Evolutionary conservation across 2,888 invertebrate genomes (phyloP).

Genomic region (Scaptomyza cyrtandrae): DNA sequence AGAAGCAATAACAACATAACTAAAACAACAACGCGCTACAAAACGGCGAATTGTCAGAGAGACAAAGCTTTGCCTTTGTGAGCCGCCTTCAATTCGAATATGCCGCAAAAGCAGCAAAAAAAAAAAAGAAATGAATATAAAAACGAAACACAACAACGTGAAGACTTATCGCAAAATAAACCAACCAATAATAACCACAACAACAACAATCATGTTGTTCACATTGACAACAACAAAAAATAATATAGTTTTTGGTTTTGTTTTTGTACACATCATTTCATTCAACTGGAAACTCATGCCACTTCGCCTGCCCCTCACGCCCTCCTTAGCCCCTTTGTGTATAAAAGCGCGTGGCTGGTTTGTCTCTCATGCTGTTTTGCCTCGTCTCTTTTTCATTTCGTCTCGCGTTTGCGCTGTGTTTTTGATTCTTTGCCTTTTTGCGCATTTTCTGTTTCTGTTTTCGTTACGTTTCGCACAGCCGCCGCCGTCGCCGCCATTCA

Average conservation of each 20-base stretch:
- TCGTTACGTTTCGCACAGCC: slow-evolving; percentile 47
- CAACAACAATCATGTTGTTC: slow-evolving; percentile 5
- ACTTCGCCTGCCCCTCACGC: background rate
- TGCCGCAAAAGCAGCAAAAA: slow-evolving; percentile 21
- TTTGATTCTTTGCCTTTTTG: slow-evolving; percentile 63
- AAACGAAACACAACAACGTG: slow-evolving; percentile 14
- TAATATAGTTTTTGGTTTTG: slow-evolving; percentile 24
- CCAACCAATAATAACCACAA: slow-evolving; percentile 30
- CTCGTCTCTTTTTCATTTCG: slow-evolving; percentile 63
- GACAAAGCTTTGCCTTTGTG: slow-evolving; percentile 53
- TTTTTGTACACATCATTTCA: slow-evolving; percentile 57
- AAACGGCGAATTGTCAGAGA: slow-evolving; percentile 16
- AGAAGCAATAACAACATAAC: slow-evolving; percentile 12
- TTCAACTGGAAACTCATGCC: slow-evolving; percentile 56
- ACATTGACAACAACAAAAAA: slow-evolving; percentile 25
- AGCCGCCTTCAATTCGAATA: slow-evolving; percentile 15
- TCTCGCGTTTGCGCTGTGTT: slow-evolving; percentile 78
- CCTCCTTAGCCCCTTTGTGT: background rate
- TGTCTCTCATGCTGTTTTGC: slow-evolving; percentile 38
- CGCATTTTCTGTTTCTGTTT: slow-evolving; percentile 77
- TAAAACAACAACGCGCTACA: slow-evolving; percentile 28
- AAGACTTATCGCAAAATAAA: slow-evolving; percentile 49
- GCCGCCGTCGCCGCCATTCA: slow-evolving; percentile 33
- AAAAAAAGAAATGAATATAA: too few species aligned
- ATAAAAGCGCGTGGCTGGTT: slow-evolving; percentile 50